Conservation (phyloP, 2,113 vertebrate genomes). For the Paradisaea rubra region DNA sequence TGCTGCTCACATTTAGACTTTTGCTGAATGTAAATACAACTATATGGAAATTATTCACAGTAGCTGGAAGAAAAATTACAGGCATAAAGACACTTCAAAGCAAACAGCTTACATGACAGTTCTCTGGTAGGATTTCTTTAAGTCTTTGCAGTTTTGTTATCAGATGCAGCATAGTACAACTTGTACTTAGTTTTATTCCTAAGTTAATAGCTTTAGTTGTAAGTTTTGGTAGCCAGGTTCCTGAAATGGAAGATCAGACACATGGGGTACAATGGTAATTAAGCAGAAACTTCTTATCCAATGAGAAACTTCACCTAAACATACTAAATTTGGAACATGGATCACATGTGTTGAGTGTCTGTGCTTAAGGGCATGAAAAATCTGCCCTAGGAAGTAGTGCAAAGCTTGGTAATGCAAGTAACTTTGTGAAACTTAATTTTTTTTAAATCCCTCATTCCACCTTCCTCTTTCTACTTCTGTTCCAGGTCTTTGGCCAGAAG, state of each 20-base stretch:
- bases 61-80: neutral
- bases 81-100: neutral
- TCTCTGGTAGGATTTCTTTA: neutral
- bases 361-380: neutral
- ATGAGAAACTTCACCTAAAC: neutral
- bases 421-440: neutral
- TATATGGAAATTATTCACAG: neutral
- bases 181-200: neutral
- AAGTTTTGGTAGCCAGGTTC: neutral
- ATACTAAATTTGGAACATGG: neutral
- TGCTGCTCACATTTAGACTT: neutral
- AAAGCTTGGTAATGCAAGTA: neutral
- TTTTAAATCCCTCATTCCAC: neutral
- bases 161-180: neutral
- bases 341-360: neutral
- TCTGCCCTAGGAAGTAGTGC: neutral
- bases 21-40: neutral
- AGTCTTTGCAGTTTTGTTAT: neutral
- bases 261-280: neutral
- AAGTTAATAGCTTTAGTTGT: neutral
- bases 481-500: constrained; percentile 93
- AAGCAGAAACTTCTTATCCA: neutral
- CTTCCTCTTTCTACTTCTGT: neutral
- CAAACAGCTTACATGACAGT: neutral
- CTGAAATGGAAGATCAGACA: neutral